Base-by-base conservation (phyloP, 1,140 invertebrate species). In the Cyclargus thomasi region DNA sequence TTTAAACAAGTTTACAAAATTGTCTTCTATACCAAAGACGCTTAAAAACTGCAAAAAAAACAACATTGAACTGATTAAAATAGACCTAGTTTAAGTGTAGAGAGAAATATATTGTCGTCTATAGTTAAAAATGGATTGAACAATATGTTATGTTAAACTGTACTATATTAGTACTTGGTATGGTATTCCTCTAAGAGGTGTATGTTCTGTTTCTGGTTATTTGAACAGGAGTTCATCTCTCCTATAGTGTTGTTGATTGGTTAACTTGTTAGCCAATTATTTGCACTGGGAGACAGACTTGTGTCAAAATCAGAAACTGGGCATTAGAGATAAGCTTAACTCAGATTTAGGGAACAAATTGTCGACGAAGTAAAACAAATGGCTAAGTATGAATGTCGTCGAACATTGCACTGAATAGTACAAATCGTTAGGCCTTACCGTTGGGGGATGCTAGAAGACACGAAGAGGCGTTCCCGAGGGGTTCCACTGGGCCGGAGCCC, bases 401-500 rank as follows among this genome's bases (percentile, higher is more conserved):
- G 39, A 47, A 47, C 39, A 59, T 59, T 20, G 55, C 55, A 59
- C 55, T 59, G 55, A 17, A 20, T 59, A 59, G 55, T 59, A 59
- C 55, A 59, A 35, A 62, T 20, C n/a, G 35, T 55, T 59, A 90
- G 22, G 29, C 23, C 76, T 94, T 94, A 76, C 96, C 96, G 76
- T 94, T 96, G 1, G 97, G 97, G 0, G 97, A 98, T 2, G 96
- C 95, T 63, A 99, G 89, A 55, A 97, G 92, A 91, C 95, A 95
- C 74, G 95, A 95, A 76, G 96, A 95, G 1, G 97, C 97, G 91
- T 98, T 98, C 53, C 97, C 97, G 8, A 98, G 89, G 1, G 95
- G 95, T 87, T 99, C 97, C 0, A 98, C 96, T 22, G 96, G 93
- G 0, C 97, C 97, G 23, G 97, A 93, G 53, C 97, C 97, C 65